Evolutionary conservation across 2,888 invertebrate genomes (phyloP).

Genomic region (Zygaena filipendulae): DNA sequence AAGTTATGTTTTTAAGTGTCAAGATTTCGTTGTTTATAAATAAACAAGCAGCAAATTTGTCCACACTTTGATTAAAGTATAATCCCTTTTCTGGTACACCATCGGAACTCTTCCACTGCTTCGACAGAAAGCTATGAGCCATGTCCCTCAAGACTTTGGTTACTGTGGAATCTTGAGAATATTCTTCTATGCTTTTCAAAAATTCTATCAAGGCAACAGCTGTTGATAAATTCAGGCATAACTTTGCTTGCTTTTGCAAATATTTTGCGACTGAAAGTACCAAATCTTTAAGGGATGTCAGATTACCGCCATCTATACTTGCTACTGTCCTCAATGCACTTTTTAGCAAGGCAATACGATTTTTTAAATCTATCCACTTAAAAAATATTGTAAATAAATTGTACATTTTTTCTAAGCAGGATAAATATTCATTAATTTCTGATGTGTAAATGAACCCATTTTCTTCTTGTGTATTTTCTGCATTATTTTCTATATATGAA

Average conservation of each 20-base stretch:
- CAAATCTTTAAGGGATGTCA: conserved; percentile 39
- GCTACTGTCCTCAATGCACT: conserved; percentile 45
- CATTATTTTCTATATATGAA: conserved; percentile 29
- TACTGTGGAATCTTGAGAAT: conserved; percentile 42
- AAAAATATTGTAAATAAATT: conserved; percentile 68
- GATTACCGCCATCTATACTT: conserved; percentile 27
- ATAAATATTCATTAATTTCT: conserved; percentile 34
- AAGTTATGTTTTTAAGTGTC: conserved; percentile 66
- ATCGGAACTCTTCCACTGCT: conserved; percentile 75
- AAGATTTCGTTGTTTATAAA: conserved; percentile 68
- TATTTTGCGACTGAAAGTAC: conserved; percentile 38
- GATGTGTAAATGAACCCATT: conserved; percentile 26
- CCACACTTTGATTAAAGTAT: conserved; percentile 71
- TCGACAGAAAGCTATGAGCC: conserved; percentile 63
- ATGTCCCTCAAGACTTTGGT: conserved; percentile 51
- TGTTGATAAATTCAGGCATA: conserved; percentile 63
- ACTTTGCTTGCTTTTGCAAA: conserved; percentile 53
- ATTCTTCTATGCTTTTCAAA: conserved; percentile 53
- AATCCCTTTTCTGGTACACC: conserved; percentile 74
- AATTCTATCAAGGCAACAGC: conserved; percentile 66
- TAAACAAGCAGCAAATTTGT: conserved; percentile 73
- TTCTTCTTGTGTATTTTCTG: conserved; percentile 26
- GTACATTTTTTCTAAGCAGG: conserved; percentile 66
- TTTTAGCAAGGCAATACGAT: conserved; percentile 42
- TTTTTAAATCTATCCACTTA: conserved; percentile 73